Percentiles rank a stretch among this genome's conserved stretches.
phyloP scores from a whole-genome alignment of 2,797 vertebrate genomes.

The Trachurus trachurus region DNA sequence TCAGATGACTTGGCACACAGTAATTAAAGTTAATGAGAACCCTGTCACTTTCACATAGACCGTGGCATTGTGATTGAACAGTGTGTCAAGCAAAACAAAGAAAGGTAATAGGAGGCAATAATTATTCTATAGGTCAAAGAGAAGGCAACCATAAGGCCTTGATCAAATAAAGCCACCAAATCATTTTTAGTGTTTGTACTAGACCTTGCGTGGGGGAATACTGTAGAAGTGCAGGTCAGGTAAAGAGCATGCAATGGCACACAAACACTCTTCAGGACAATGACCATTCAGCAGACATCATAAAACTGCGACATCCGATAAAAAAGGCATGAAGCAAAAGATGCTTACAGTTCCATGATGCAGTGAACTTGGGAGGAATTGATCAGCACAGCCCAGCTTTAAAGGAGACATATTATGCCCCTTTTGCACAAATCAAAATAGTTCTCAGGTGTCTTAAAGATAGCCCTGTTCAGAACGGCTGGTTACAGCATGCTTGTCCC shows the following conservation, averaged over 20 bases:
- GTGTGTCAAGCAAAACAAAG: conserved; percentile 60
- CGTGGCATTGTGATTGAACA: conserved; percentile 50
- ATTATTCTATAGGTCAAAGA: conserved; percentile 59
- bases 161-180: conserved; percentile 41
- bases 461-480: no score
- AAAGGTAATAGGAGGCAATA: conserved; percentile 54
- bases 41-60: conserved; percentile 61
- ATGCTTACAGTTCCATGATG: conserved; percentile 26
- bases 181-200: conserved; percentile 33
- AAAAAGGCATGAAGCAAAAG: conserved; percentile 25
- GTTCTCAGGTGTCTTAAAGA: no score
- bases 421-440: no score
- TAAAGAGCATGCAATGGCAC: neutral
- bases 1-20: conserved; percentile 63
- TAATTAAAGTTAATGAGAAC: conserved; percentile 77
- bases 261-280: conserved; percentile 5
- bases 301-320: conserved; percentile 1
- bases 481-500: no score
- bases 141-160: conserved; percentile 26
- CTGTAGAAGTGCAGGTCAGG: conserved; percentile 2
- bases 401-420: no score
- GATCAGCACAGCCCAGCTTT: conserved; percentile 36
- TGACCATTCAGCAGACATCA: conserved; percentile 11
- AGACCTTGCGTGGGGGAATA: conserved; percentile 1
- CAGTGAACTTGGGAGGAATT: conserved; percentile 34